Evolutionary conservation across 2,888 invertebrate genomes (phyloP), one percentile per base, ranked within the genome.

Genomic region (Priocnemis perturbator): DNA sequence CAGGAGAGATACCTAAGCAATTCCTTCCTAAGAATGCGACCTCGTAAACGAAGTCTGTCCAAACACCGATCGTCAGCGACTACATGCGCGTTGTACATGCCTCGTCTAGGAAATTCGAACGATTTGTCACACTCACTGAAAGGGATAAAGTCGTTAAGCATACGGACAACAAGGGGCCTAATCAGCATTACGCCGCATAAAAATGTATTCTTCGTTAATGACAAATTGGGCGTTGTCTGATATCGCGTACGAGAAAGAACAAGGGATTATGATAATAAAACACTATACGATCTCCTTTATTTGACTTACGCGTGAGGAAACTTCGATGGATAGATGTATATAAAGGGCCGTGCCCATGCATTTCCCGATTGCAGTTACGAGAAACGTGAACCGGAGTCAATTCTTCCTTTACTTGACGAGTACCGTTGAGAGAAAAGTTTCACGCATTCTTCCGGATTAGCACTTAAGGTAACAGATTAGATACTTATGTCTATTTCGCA

Each of bases 221-320:
- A 59, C 58, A 62, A 74, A 61, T 72, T 64, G 64, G 67, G 76
- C 53, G 61, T 61, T 65, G 61, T 17, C 69, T 48, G 61, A 50
- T 66, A 59, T 58, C 52, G 37, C 3, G 9, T 21, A 59, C 48
- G 64, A 65, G 53, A 37, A 68, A 21, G 64, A 70, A 74, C 47
- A 67, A 48, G 52, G 61, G 65, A 64, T 69, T 69, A 76, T 62
- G 73, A 68, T 62, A 68, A 77, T 76, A 56, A 21, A 30, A 62
- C 23, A 37, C 61, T 63, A 48, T n/a, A 37, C 21, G 45, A 68
- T 60, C 26, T 45, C 59, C 15, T 15, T 57, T 53, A 59, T 61
- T 66, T 67, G 70, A 68, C 1, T 68, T 66, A 55, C 37, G 15
- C 11, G 37, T 47, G 17, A 7, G 37, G 37, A 45, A 23, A 65